Base-by-base conservation (phyloP, 2,797 vertebrate species). In the Podargus strigoides region DNA sequence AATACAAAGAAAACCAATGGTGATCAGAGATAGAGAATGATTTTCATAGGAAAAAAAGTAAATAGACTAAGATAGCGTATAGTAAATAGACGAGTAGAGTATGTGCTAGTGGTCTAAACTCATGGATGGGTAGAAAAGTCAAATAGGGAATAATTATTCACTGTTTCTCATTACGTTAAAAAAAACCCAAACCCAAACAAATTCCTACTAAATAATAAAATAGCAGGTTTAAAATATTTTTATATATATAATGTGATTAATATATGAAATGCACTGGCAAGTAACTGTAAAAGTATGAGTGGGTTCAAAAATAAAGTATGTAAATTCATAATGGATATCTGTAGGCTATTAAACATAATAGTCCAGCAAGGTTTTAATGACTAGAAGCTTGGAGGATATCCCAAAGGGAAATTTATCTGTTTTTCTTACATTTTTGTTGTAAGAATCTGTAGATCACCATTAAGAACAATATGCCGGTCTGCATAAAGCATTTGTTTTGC, bases 181-280 rank as follows among this genome's bases (percentile, higher is more conserved):
- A 56, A 39, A 62, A 39, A 1, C 8, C 1, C 5, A 28, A n/a
- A n/a, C n/a, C n/a, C 5, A 41, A 64, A 87, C 46, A 2, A 1
- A 46, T 26, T 82, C 4, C 12, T 46, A 52, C 4, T 52, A 53
- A 86, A 44, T 58, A 58, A 59, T 18, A n/a, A 44, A 66, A 5
- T 22, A 41, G 9, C 12, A 64, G 4, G 2, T 22, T 80, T 77
- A 19, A 84, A 85, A 74, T 49, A 44, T 44, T 17, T 17, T 7
- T 75, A 26, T 26, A 22, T 44, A 44, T 34, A 55, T 27, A 59
- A 23, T 1, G 2, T 37, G 4, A 21, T 52, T 69, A 15, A 30
- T 77, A 30, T 66, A 53, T 46, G 15, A 70, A 81, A 70, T 69
- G 9, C 18, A 24, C 2, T 17, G 27, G 3, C 27, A 70, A 74